Evolutionary conservation across 2,888 invertebrate species (phyloP).

Genomic region (Nephrotoma flavescens): DNA sequence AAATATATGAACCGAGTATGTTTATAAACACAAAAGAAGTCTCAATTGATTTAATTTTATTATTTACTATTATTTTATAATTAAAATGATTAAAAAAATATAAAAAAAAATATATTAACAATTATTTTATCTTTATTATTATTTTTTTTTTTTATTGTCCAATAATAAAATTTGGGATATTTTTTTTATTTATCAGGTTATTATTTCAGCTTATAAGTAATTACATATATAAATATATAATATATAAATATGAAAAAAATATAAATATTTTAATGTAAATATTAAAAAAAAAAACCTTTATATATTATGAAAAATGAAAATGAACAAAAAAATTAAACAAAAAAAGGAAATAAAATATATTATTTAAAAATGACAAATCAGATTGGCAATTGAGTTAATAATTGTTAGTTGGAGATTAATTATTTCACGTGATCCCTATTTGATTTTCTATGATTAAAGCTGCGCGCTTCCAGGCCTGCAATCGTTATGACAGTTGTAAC

Average conservation of each 20-base stretch:
- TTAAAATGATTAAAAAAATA: background rate
- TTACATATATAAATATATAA: background rate
- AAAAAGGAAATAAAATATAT: background rate
- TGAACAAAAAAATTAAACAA: background rate
- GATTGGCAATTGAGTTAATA: background rate
- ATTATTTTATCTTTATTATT: background rate
- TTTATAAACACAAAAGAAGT: background rate
- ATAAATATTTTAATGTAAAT: background rate
- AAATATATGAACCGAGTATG: background rate
- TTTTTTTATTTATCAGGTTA: background rate
- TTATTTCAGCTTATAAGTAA: background rate
- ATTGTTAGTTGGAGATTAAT: too few species aligned
- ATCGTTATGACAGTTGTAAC: too few species aligned
- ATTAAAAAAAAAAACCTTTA: background rate
- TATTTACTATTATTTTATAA: background rate
- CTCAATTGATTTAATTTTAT: background rate
- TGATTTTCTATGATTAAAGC: too few species aligned
- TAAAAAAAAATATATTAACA: background rate
- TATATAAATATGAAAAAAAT: background rate
- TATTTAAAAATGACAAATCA: background rate
- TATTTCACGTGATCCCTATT: too few species aligned
- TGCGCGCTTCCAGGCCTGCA: too few species aligned
- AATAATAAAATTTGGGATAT: background rate
- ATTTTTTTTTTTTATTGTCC: background rate
- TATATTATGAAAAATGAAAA: background rate